Percentiles rank a stretch among this genome's conserved stretches.
Conservation (phyloP, 2,888 invertebrate species). For the Zygothrica quintamaculata region DNA sequence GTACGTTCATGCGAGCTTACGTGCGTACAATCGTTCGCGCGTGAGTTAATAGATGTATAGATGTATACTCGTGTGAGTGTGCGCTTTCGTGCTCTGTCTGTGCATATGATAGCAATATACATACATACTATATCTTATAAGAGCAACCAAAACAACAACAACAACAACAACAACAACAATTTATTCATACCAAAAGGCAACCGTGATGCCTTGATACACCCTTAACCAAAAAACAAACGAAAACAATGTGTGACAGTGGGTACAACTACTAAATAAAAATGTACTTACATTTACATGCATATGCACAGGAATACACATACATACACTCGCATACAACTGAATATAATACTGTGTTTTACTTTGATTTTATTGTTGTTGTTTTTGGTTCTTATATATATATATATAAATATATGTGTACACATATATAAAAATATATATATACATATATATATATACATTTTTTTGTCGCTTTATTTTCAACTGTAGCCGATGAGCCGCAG, state of each 20-base stretch:
- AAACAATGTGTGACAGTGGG: slow-evolving; percentile 7
- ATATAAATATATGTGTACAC: slow-evolving; percentile 11
- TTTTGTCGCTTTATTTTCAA: slow-evolving; percentile 51
- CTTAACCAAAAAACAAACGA: slow-evolving; percentile 10
- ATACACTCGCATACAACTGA: slow-evolving; percentile 5
- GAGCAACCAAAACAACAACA: slow-evolving; percentile 1
- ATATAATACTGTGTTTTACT: slow-evolving; percentile 5
- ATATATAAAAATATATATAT: slow-evolving; percentile 23
- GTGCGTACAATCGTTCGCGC: slow-evolving; percentile 20
- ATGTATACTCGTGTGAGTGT: slow-evolving; percentile 1
- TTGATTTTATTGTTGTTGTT: slow-evolving; percentile 27
- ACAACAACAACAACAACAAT: slow-evolving; percentile 25
- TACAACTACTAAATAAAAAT: slow-evolving; percentile 18
- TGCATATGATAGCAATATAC: no score
- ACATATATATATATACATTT: slow-evolving; percentile 16
- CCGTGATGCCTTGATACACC: background rate
- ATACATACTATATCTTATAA: background rate
- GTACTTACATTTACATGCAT: slow-evolving; percentile 12
- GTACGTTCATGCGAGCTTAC: slow-evolving; percentile 33
- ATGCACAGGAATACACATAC: slow-evolving; percentile 14
- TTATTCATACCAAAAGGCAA: slow-evolving; percentile 17
- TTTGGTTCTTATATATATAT: slow-evolving; percentile 7
- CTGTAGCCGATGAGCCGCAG: slow-evolving; percentile 72
- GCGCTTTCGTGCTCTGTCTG: slow-evolving; percentile 22
- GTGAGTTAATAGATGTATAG: slow-evolving; percentile 10